phyloP scores from a whole-genome alignment of 2,797 vertebrate genomes.

The Hoplostethus mediterraneus region DNA sequence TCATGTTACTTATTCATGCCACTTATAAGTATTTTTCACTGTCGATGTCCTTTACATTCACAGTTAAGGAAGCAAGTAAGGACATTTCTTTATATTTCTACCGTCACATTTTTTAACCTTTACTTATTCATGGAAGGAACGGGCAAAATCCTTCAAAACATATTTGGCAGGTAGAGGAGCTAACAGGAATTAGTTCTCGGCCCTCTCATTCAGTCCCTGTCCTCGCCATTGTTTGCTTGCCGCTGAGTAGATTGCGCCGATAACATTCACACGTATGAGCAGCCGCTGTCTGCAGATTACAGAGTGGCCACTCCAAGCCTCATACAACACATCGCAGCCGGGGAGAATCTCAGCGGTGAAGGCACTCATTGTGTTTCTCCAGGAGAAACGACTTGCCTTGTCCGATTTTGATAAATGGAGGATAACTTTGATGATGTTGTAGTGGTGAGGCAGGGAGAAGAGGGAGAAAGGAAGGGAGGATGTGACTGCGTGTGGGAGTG shows the following conservation, averaged over 20 bases:
- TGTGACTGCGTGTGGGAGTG: not conserved
- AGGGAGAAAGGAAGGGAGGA: not conserved
- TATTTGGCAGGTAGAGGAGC: slow-evolving; percentile 10
- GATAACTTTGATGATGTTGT: slow-evolving; percentile 41
- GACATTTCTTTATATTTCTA: no score
- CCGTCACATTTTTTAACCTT: not conserved
- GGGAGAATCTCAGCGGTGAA: slow-evolving; percentile 50
- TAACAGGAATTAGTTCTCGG: slow-evolving; percentile 32
- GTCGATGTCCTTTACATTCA: no score
- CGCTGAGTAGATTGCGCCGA: slow-evolving; percentile 53
- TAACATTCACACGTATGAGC: slow-evolving; percentile 69
- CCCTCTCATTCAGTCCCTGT: slow-evolving; percentile 32
- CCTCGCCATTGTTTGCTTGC: slow-evolving; percentile 58
- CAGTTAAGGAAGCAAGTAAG: no score
- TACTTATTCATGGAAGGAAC: not conserved
- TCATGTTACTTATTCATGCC: no score
- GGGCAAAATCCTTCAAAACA: slow-evolving; percentile 22
- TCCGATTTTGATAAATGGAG: slow-evolving; percentile 46
- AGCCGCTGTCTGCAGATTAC: slow-evolving; percentile 58
- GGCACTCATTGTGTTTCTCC: slow-evolving; percentile 22
- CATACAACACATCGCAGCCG: slow-evolving; percentile 9
- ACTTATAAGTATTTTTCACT: no score
- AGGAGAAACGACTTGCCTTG: slow-evolving; percentile 47
- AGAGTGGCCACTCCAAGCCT: slow-evolving; percentile 36
- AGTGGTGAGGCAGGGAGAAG: slow-evolving; percentile 12